A percentile compares a stretch with the other conserved stretches of the same genome.
Conservation (phyloP, 2,888 invertebrate genomes). For the Cheilosia variabilis region DNA sequence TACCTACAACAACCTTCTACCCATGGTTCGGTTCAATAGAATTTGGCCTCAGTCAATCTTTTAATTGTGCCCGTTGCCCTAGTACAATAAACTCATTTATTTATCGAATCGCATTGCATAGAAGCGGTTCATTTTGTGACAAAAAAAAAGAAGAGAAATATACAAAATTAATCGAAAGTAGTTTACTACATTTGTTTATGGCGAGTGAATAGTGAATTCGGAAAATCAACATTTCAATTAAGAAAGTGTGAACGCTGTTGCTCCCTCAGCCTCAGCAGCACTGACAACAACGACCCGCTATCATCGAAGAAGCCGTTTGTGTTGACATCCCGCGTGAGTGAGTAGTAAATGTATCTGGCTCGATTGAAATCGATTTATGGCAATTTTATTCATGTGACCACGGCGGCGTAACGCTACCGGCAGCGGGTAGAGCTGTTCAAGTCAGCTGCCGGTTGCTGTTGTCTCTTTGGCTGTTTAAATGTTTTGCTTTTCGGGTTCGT, state of each 20-base stretch:
- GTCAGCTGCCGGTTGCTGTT: constrained; percentile 52
- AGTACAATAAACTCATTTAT: constrained; percentile 42
- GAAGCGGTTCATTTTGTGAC: constrained; percentile 38
- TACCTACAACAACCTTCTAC: neutral
- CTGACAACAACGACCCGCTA: neutral
- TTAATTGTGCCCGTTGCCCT: constrained; percentile 11
- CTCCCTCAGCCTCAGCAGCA: constrained; percentile 12
- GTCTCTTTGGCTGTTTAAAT: constrained; percentile 18
- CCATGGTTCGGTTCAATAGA: neutral
- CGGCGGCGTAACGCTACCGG: constrained; percentile 61
- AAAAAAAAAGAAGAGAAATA: neutral
- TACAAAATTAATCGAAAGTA: constrained; percentile 61
- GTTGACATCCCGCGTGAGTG: constrained; percentile 33
- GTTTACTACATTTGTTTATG: constrained; percentile 51
- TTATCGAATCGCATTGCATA: constrained; percentile 34
- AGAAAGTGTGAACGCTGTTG: constrained; percentile 62
- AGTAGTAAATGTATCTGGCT: constrained; percentile 16
- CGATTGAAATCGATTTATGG: constrained; percentile 73
- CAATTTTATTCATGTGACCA: constrained; percentile 74
- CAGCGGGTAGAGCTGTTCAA: constrained; percentile 28
- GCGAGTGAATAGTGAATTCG: constrained; percentile 52
- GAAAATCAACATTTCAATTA: constrained; percentile 75
- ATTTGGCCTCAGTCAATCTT: constrained; percentile 15
- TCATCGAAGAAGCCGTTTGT: constrained; percentile 9
- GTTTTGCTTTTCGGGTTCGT: constrained; percentile 53